phyloP scores from a whole-genome alignment of 2,113 vertebrate species.

The Anarhynchus alexandrinus region DNA sequence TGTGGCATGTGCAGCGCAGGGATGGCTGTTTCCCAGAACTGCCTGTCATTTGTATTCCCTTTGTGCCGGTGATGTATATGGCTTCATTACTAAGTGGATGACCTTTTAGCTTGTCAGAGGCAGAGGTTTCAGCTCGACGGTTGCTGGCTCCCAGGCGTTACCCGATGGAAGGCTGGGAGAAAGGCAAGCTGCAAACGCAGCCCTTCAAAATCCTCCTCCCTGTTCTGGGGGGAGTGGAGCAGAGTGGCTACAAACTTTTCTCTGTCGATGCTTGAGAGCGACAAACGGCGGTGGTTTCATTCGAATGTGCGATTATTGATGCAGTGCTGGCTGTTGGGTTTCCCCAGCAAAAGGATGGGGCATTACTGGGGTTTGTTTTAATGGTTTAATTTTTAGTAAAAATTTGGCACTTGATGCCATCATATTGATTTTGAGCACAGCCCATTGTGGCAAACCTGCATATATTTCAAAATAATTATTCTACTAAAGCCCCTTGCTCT shows the following conservation, averaged over 20 bases:
- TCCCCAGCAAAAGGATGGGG: not conserved
- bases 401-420: not conserved
- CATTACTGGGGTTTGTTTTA: not conserved
- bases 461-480: not conserved
- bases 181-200: not conserved
- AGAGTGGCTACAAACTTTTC: not conserved
- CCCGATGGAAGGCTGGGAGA: not conserved
- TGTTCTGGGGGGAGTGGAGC: rapidly evolving
- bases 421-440: not conserved
- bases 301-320: not conserved
- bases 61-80: not conserved
- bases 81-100: not conserved
- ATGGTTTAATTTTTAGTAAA: not conserved
- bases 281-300: not conserved
- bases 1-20: not conserved
- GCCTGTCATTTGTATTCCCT: not conserved
- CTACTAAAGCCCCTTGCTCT: not conserved
- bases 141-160: not conserved
- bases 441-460: not conserved
- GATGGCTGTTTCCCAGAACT: not conserved
- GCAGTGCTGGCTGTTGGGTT: not conserved
- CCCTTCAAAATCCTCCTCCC: not conserved
- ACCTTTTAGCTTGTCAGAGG: slow-evolving; percentile 24
- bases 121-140: not conserved
- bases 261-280: not conserved